Evolutionary conservation across 2,888 invertebrate species (phyloP), one percentile per base, ranked within the genome.

Genomic region (Macrostomum cliftonense): DNA sequence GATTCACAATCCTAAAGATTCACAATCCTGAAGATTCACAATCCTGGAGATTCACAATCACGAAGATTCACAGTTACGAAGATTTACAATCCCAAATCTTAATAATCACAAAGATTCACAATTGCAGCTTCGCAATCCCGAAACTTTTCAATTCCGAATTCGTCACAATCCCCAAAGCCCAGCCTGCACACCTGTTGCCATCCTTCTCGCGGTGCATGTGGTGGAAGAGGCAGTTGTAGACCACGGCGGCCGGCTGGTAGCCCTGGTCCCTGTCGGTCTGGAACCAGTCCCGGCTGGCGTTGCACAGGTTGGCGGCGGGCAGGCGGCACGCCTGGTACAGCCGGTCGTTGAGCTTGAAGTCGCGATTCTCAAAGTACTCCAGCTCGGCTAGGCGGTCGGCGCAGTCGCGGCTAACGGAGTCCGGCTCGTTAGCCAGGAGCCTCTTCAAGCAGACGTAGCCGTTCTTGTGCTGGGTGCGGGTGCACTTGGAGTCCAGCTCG

Each of bases 311-410:
- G 2, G 77, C 76, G 2, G 93, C 91, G 73, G 93, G 91, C 54
- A 78, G 77, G 60, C 79, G 82, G 64, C 95, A 97, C 36, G 81
- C 80, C 62, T 79, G 78, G 64, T 85, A 95, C 42, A 97, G 72
- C 28, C 60, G 57, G 21, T 57, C 53, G 51, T 70, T 63, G 48
- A 68, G 54, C 49, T 64, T 86, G 67, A 87, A 97, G 71, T 95
- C 86, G 59, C 97, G 77, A 0, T 88, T 83, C 53, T 95, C 79
- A 71, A 97, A 97, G 70, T 91, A 97, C 65, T 97, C 91, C 61
- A 97, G 87, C 71, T 93, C 87, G 52, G 95, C 75, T 42, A 97
- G 74, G 11, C 87, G 82, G 54, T 81, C 78, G 73, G 89, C 87
- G 74, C 97, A 97, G 14, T 82, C 80, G 28, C 28, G 28, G 28